Percentiles rank a stretch among this genome's conserved stretches.
These are phyloP conservation scores for Cheilosia vernalis DNA, from an alignment of 2,888 invertebrate genomes.

Conservation along the genomic window DNA sequence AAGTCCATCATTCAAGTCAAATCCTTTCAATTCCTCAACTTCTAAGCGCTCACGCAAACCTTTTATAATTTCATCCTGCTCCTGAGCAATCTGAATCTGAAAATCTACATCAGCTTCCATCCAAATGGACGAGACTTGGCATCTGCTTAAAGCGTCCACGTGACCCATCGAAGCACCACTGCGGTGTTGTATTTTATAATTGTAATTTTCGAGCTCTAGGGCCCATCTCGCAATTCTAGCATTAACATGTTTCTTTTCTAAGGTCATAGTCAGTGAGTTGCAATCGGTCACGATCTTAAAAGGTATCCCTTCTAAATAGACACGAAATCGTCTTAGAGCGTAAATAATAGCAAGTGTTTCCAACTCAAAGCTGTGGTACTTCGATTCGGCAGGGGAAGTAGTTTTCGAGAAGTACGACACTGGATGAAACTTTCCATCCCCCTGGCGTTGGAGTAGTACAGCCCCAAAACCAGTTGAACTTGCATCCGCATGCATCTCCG, in stretches of 20 bases:
- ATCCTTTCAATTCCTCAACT: slow-evolving; percentile 15
- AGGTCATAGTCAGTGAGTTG: slow-evolving; percentile 21
- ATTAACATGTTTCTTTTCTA: slow-evolving; percentile 34
- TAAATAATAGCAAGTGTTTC: slow-evolving; percentile 77
- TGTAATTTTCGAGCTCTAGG: slow-evolving; percentile 21
- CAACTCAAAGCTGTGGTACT: slow-evolving; percentile 77
- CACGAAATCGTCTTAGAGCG: slow-evolving; percentile 70
- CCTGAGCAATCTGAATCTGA: slow-evolving; percentile 56
- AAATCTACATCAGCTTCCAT: slow-evolving; percentile 29
- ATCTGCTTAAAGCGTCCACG: slow-evolving; percentile 48
- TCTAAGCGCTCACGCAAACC: slow-evolving; percentile 7
- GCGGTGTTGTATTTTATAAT: slow-evolving; percentile 53
- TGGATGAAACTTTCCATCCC: slow-evolving; percentile 76
- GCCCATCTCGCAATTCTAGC: slow-evolving; percentile 1
- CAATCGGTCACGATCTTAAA: slow-evolving; percentile 31
- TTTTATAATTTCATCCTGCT: slow-evolving; percentile 19
- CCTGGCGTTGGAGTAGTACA: slow-evolving; percentile 74
- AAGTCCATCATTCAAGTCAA: slow-evolving; percentile 35
- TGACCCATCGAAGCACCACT: slow-evolving; percentile 34
- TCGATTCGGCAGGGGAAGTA: slow-evolving; percentile 73
- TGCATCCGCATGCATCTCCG: slow-evolving; percentile 78
- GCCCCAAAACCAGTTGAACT: slow-evolving; percentile 77
- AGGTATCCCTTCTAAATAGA: slow-evolving; percentile 16
- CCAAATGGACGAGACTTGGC: slow-evolving; percentile 17
- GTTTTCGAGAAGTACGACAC: slow-evolving; percentile 78